Evolutionary conservation across 2,797 vertebrate genomes (phyloP).

Genomic region (Triplophysa bombifrons): DNA sequence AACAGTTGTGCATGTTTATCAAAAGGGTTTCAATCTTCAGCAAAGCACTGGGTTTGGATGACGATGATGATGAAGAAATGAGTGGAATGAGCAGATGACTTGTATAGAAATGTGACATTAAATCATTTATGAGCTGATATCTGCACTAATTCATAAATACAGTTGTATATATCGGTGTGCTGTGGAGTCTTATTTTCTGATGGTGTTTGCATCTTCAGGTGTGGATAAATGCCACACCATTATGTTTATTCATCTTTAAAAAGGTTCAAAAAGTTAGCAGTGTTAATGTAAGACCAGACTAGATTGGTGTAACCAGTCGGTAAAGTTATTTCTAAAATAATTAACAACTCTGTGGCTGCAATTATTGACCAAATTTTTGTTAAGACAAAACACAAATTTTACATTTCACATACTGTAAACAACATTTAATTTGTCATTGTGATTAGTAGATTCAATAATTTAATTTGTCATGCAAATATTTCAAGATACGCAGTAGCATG

Average conservation of each 20-base stretch:
- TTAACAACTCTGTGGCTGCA: too few species aligned
- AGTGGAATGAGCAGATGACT: slow-evolving; percentile 56
- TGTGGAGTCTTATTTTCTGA: slow-evolving; percentile 54
- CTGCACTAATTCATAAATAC: slow-evolving; percentile 62
- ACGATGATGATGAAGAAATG: slow-evolving; percentile 19
- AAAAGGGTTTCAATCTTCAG: slow-evolving; percentile 58
- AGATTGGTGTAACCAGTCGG: too few species aligned
- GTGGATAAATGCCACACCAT: not conserved
- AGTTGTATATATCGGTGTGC: slow-evolving; percentile 60
- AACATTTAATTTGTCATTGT: too few species aligned
- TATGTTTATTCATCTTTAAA: not conserved
- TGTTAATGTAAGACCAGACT: not conserved
- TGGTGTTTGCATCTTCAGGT: not conserved
- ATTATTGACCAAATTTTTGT: too few species aligned
- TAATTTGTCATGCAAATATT: too few species aligned
- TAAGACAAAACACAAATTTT: too few species aligned
- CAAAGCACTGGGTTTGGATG: slow-evolving; percentile 46
- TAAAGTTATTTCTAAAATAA: too few species aligned
- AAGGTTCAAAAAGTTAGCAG: not conserved
- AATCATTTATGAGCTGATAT: slow-evolving; percentile 63
- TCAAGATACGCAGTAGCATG: too few species aligned
- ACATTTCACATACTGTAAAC: too few species aligned
- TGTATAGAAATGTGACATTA: slow-evolving; percentile 64
- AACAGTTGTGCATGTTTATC: slow-evolving; percentile 65
- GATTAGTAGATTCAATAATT: too few species aligned